Percentiles rank a stretch among this genome's conserved stretches.
Evolutionary conservation across 2,888 invertebrate genomes (phyloP).

Genomic region (Cerastis leucographa): DNA sequence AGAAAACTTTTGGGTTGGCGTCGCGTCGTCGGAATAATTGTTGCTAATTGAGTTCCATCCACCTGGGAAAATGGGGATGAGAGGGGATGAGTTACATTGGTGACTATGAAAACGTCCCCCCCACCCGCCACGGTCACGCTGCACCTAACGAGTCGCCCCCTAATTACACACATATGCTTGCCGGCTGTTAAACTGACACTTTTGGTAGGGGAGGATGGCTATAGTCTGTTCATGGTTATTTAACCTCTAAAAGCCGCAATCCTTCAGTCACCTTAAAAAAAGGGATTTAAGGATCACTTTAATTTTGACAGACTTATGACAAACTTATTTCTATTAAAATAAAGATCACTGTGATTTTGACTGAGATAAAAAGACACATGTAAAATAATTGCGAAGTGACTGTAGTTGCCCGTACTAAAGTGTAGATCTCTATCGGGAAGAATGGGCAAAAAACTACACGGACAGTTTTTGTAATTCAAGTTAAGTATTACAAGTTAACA

Average conservation of each 20-base stretch:
- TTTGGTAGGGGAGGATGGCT: neutral
- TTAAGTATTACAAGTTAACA: neutral
- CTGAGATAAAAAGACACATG: neutral
- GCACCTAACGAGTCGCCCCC: conserved; percentile 74
- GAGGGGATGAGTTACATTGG: conserved; percentile 74
- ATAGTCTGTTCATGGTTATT: neutral
- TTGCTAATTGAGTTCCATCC: conserved; percentile 87
- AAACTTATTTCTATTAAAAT: neutral
- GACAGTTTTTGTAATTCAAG: neutral
- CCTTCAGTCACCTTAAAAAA: neutral
- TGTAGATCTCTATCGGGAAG: neutral
- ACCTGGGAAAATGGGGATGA: conserved; percentile 77
- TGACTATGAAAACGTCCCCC: conserved; percentile 61
- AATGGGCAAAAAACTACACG: neutral
- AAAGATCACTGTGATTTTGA: neutral
- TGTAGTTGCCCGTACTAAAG: neutral
- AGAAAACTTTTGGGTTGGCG: conserved; percentile 84
- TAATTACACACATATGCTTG: conserved; percentile 72
- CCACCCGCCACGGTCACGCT: conserved; percentile 38
- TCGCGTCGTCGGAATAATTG: conserved; percentile 85
- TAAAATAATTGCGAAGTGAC: neutral
- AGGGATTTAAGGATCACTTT: neutral
- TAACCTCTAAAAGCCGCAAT: neutral
- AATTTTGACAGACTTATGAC: neutral
- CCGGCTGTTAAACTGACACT: conserved; percentile 9